Evolutionary conservation across 2,113 vertebrate genomes (phyloP).

Genomic region (Crypturellus undulatus): DNA sequence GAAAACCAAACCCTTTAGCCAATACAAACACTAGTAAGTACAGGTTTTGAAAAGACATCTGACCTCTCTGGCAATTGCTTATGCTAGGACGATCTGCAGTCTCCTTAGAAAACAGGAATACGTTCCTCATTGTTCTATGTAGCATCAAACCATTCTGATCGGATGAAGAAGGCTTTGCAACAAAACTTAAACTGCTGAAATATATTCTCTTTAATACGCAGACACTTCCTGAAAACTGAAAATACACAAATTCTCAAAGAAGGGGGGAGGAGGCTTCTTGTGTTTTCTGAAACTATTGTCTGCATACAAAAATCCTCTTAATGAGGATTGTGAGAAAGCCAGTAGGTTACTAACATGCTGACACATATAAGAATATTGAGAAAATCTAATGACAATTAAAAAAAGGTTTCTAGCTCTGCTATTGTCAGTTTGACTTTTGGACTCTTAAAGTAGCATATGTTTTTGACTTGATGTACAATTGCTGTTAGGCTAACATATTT

Average conservation of each 20-base stretch:
- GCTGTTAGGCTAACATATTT: not conserved
- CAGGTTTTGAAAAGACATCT: not conserved
- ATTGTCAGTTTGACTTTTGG: not conserved
- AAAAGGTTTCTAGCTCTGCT: not conserved
- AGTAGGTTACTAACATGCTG: accelerated
- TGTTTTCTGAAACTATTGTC: not conserved
- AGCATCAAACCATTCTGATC: accelerated
- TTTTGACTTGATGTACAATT: not conserved
- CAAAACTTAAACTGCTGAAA: not conserved
- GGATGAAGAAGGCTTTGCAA: not conserved
- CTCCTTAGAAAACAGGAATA: not conserved
- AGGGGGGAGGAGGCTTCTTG: not conserved
- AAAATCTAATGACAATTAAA: not conserved
- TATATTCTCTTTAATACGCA: not conserved
- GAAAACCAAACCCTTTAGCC: slow-evolving; percentile 98
- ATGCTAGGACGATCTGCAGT: not conserved
- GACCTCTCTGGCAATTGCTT: not conserved
- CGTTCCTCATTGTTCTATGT: not conserved
- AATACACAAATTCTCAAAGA: not conserved
- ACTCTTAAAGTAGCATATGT: not conserved
- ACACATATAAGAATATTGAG: not conserved
- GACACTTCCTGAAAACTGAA: not conserved
- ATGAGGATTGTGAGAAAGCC: accelerated
- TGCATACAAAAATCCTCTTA: not conserved
- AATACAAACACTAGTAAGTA: slow-evolving; percentile 95